Evolutionary conservation across 2,888 invertebrate species (phyloP), one percentile per base, ranked within the genome.

Genomic region (Oxyscelio sp.): DNA sequence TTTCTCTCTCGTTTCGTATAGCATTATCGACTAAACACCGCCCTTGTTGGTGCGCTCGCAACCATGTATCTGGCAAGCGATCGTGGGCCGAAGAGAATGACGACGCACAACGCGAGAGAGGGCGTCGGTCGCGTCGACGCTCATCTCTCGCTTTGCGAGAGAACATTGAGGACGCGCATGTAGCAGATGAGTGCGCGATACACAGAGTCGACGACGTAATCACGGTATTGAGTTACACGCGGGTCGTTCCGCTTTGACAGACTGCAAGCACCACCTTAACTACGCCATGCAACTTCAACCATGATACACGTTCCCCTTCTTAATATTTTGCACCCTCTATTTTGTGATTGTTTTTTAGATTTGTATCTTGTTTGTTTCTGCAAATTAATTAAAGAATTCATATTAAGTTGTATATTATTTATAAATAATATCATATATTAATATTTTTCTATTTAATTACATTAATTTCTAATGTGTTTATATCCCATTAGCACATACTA

Each of bases 21-120:
- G 80, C 80, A 88, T 89, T 90, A 89, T 88, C 82, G 83, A 85
- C 74, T 86, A 88, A 90, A 86, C 87, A 85, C 71, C 83, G 87
- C 81, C 83, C 87, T 87, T 71, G 78, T 84, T 86, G 87, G 79
- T n/a, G n/a, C n/a, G n/a, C n/a, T n/a, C n/a, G n/a, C n/a, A n/a
- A n/a, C n/a, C n/a, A n/a, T n/a, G n/a, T n/a, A n/a, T n/a, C n/a
- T n/a, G n/a, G 31, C 34, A 56, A 63, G 38, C 61, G 77, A 81
- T 81, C 81, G 63, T 77, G 68, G 52, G 48, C 59, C 58, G 63
- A 63, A 38, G 70, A 65, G 48, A 27, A 74, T 61, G 74, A 27
- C 43, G 58, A 58, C 31, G 43, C 56, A 56, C 17, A 56, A 50
- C 58, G 66, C 59, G 38, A 50, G 74, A 66, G 74, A 52, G 68